Conservation (phyloP, 2,113 vertebrate genomes). For the Ondatra zibethicus region DNA sequence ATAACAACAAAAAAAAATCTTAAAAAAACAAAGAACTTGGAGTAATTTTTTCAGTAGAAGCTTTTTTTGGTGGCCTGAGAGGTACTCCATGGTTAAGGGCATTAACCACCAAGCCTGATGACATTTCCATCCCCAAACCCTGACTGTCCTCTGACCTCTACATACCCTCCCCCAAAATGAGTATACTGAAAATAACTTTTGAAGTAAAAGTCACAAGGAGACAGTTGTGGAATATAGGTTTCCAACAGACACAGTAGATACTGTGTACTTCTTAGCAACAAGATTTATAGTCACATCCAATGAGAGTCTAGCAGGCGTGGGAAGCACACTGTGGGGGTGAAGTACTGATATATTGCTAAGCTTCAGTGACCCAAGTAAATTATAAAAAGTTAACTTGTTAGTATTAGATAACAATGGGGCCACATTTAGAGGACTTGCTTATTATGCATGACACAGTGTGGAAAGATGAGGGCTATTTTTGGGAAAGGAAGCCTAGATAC, state of each 20-base stretch:
- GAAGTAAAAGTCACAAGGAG: neutral
- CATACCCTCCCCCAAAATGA: neutral
- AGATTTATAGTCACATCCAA: neutral
- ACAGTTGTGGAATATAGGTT: neutral
- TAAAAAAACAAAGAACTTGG: neutral
- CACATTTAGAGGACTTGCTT: neutral
- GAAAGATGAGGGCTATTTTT: neutral
- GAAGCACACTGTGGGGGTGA: neutral
- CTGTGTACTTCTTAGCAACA: neutral
- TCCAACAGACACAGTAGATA: neutral
- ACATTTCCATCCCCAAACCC: too few species aligned
- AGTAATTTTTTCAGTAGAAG: neutral
- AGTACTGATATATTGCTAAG: neutral
- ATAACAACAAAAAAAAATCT: neutral
- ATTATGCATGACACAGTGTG: neutral
- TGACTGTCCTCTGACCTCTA: neutral
- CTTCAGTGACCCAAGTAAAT: neutral
- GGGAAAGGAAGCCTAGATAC: neutral
- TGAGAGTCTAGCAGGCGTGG: neutral
- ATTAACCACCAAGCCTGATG: neutral
- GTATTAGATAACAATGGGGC: neutral
- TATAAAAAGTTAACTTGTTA: conserved; percentile 25
- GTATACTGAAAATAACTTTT: neutral
- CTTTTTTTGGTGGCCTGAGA: neutral
- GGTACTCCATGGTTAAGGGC: neutral